Evolutionary conservation across 2,113 vertebrate genomes (phyloP).

Genomic region (Eurystomus gularis): DNA sequence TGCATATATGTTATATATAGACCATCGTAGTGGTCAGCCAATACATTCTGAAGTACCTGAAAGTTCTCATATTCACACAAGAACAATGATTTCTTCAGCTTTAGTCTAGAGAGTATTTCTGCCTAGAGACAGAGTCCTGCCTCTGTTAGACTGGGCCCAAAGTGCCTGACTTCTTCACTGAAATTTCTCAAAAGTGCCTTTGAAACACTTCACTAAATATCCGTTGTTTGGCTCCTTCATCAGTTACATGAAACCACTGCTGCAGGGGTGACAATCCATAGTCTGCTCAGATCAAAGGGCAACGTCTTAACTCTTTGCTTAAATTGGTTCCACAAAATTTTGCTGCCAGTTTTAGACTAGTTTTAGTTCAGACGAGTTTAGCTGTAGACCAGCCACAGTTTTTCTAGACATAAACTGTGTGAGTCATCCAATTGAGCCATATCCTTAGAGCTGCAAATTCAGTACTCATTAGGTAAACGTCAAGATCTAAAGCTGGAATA

Average conservation of each 20-base stretch:
- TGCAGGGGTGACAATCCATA: not conserved
- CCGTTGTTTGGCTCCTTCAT: not conserved
- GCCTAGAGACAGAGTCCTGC: not conserved
- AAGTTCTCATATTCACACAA: not conserved
- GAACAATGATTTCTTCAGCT: not conserved
- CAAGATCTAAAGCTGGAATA: not conserved
- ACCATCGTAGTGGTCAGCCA: not conserved
- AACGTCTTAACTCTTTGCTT: not conserved
- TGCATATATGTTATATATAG: not conserved
- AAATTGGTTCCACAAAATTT: not conserved
- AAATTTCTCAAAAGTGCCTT: not conserved
- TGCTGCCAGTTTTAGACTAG: not conserved
- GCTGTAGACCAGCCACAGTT: not conserved
- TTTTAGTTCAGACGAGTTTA: not conserved
- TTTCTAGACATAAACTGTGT: not conserved
- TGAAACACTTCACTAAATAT: not conserved
- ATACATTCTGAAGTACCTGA: not conserved
- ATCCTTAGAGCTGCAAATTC: not conserved
- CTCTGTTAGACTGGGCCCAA: not conserved
- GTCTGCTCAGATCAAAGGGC: not conserved
- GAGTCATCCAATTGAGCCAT: not conserved
- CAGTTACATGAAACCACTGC: not conserved
- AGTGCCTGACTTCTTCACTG: not conserved
- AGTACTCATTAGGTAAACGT: not conserved
- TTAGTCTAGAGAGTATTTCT: not conserved